Evolutionary conservation across 2,888 invertebrate genomes (phyloP).

Genomic region (Leptopilina myrica): DNA sequence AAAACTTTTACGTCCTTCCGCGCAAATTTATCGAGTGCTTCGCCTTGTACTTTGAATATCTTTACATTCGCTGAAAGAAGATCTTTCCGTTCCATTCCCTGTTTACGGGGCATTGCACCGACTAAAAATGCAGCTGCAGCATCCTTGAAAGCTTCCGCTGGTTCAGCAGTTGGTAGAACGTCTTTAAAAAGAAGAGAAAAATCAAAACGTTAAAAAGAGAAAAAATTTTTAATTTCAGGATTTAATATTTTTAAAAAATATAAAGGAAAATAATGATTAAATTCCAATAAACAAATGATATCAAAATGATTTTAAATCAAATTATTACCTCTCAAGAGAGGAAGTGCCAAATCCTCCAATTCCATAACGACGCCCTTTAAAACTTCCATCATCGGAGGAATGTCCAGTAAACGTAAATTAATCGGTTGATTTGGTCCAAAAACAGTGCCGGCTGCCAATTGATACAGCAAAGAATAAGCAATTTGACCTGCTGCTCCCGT

Average conservation of each 20-base stretch:
- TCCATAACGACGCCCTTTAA: slow-evolving; percentile 99
- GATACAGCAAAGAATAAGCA: slow-evolving; percentile 96
- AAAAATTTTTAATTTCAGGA: not conserved
- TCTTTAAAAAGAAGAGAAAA: slow-evolving; percentile 73
- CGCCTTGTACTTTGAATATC: slow-evolving; percentile 98
- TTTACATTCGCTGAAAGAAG: slow-evolving; percentile 97
- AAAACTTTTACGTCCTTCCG: slow-evolving; percentile 95
- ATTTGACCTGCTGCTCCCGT: slow-evolving; percentile 99
- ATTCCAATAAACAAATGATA: no score
- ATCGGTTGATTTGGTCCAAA: slow-evolving; percentile 94
- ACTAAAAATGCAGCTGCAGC: slow-evolving; percentile 97
- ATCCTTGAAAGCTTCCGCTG: slow-evolving; percentile 95
- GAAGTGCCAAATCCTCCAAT: slow-evolving; percentile 95
- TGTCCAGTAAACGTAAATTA: slow-evolving; percentile 94
- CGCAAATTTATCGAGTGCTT: slow-evolving; percentile 93
- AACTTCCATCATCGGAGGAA: slow-evolving; percentile 96
- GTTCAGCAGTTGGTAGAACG: slow-evolving; percentile 92
- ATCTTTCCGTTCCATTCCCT: slow-evolving; percentile 99
- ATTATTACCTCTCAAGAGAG: slow-evolving; percentile 84
- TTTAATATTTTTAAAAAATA: no score
- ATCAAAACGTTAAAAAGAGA: no score
- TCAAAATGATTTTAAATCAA: no score
- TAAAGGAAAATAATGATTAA: no score
- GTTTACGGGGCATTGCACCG: slow-evolving; percentile 97
- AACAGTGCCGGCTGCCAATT: slow-evolving; percentile 96